phyloP scores from a whole-genome alignment of 2,113 vertebrate species.

The Ochotona princeps region DNA sequence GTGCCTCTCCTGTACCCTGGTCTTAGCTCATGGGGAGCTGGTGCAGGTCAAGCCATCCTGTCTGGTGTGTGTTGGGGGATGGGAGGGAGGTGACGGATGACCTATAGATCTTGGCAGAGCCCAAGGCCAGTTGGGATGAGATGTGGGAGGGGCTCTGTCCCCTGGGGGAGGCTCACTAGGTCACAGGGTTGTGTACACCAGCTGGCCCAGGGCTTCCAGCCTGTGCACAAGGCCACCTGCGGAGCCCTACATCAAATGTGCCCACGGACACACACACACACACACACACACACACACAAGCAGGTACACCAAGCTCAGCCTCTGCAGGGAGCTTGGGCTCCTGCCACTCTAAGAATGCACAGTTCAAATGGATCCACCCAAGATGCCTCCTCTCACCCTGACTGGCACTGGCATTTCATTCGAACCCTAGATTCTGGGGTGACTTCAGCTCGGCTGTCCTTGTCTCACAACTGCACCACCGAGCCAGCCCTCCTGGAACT shows the following conservation, averaged over 20 bases:
- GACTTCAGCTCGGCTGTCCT: not conserved
- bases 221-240: not conserved
- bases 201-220: not conserved
- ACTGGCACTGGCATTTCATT: not conserved
- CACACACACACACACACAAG: no score
- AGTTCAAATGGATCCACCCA: not conserved
- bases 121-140: not conserved
- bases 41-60: no score
- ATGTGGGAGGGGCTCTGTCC: not conserved
- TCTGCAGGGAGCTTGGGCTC: not conserved
- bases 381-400: not conserved
- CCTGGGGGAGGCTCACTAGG: not conserved
- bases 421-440: not conserved
- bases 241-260: not conserved
- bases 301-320: no score
- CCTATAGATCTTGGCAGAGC: not conserved
- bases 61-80: no score
- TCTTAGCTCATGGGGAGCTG: not conserved
- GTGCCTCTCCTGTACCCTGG: not conserved
- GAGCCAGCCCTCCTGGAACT: conserved; percentile 62
- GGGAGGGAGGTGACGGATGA: not conserved
- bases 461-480: not conserved
- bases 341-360: not conserved
- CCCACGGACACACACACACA: not conserved
- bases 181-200: not conserved